These are phyloP conservation scores for Apodemia duryi DNA, from an alignment of 2,888 invertebrate genomes.

Conservation along the genomic window DNA sequence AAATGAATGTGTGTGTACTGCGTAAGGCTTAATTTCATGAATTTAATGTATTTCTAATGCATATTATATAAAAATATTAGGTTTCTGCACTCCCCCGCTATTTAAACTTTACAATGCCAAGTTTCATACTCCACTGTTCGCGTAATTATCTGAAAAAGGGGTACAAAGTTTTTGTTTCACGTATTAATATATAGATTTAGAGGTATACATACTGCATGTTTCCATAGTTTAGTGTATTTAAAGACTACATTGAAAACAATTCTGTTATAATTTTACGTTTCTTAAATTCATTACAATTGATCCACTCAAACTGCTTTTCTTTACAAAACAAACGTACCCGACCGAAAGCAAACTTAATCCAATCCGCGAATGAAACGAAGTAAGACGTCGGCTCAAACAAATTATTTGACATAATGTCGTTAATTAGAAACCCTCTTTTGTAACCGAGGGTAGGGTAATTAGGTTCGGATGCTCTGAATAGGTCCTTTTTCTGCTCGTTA, in stretches of 20 bases:
- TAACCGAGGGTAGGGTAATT: constrained; percentile 71
- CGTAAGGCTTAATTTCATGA: too few relatives aligned
- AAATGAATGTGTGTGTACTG: too few relatives aligned
- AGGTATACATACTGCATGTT: too few relatives aligned
- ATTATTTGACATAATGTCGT: constrained; percentile 80
- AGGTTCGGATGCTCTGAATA: constrained; percentile 76
- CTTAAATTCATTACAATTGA: constrained; percentile 37
- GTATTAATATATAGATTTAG: too few relatives aligned
- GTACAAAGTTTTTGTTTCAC: too few relatives aligned
- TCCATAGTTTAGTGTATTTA: constrained; percentile 21
- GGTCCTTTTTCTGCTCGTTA: constrained; percentile 78
- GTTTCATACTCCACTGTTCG: too few relatives aligned
- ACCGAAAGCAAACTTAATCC: constrained; percentile 68
- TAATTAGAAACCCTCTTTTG: constrained; percentile 77
- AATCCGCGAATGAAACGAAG: constrained; percentile 60
- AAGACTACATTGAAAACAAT: constrained; percentile 22
- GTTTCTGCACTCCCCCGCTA: too few relatives aligned
- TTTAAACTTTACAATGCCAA: too few relatives aligned
- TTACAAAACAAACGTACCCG: constrained; percentile 56
- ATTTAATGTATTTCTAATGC: too few relatives aligned
- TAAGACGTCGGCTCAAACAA: constrained; percentile 74
- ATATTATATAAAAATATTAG: too few relatives aligned
- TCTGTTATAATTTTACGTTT: constrained; percentile 3
- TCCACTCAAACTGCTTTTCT: constrained; percentile 48
- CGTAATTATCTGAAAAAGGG: too few relatives aligned